These are phyloP conservation scores for Hetaerina titia DNA, from an alignment of 2,888 invertebrate species.

Conservation along the genomic window DNA sequence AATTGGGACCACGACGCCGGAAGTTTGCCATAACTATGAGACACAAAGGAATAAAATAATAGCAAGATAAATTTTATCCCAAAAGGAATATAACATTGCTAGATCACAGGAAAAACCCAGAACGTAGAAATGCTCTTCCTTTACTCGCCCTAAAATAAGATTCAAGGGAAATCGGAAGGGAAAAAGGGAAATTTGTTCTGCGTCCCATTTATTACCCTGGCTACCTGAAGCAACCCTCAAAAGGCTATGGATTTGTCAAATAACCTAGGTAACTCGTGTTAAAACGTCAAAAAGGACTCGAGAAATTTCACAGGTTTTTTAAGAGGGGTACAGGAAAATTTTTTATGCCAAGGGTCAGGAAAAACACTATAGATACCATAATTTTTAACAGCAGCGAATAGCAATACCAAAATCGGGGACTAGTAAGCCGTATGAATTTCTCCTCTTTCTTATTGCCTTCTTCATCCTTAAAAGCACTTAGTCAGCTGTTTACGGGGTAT, in stretches of 20 bases:
- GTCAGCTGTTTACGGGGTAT: not conserved
- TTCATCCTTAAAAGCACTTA: not conserved
- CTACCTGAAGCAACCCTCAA: constrained; percentile 10
- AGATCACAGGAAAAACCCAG: not conserved
- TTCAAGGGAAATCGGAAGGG: not conserved
- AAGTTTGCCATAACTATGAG: too few relatives aligned
- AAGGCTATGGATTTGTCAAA: not conserved
- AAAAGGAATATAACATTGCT: too few relatives aligned
- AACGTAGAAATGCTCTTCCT: not conserved
- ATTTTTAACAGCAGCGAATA: not conserved
- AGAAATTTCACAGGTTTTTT: not conserved
- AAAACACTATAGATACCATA: not conserved
- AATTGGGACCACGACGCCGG: not conserved
- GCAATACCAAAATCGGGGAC: not conserved
- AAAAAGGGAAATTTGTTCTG: not conserved
- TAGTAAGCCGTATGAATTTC: not conserved
- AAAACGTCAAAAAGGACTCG: not conserved
- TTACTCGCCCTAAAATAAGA: not conserved
- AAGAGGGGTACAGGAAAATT: not conserved
- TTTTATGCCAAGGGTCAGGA: not conserved
- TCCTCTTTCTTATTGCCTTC: not conserved
- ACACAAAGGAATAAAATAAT: too few relatives aligned
- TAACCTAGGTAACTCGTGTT: not conserved
- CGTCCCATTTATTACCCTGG: not conserved
- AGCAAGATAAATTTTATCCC: too few relatives aligned